These are phyloP conservation scores for Tenebrio molitor DNA, from an alignment of 1,140 invertebrate species.

Conservation along the genomic window DNA sequence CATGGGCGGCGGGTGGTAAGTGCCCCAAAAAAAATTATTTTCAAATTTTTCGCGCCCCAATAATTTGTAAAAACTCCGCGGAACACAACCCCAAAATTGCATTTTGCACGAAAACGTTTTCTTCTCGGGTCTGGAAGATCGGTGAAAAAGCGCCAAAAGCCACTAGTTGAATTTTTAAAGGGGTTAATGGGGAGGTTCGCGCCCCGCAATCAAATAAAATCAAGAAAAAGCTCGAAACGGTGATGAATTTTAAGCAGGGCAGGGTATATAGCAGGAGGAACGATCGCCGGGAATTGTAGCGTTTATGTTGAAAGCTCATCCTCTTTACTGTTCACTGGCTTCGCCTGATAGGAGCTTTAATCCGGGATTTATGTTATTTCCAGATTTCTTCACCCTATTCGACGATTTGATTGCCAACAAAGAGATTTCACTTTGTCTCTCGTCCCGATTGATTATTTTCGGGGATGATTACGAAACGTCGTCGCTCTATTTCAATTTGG, in stretches of 20 bases:
- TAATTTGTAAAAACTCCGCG: no score
- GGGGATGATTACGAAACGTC: neutral
- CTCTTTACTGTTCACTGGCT: conserved; percentile 60
- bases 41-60: no score
- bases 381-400: conserved; percentile 47
- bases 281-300: conserved; percentile 41
- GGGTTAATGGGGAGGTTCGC: neutral
- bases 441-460: conserved; percentile 17
- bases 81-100: no score
- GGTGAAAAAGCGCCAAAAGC: no score
- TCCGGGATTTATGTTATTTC: conserved; percentile 61
- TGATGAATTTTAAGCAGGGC: conserved; percentile 38
- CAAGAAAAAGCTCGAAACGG: conserved; percentile 13
- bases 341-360: conserved; percentile 58
- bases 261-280: neutral
- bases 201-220: conserved; percentile 13
- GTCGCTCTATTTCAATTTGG: conserved; percentile 35
- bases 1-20: conserved; percentile 40
- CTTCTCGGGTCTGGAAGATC: no score
- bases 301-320: conserved; percentile 52
- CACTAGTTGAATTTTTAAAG: no score
- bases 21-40: conserved; percentile 3
- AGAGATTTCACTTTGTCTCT: conserved; percentile 46
- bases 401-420: conserved; percentile 29
- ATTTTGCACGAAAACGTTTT: no score